Evolutionary conservation across 2,113 vertebrate genomes (phyloP), one percentile per base, ranked within the genome.

Genomic region (Tenebrosternarchus preto): DNA sequence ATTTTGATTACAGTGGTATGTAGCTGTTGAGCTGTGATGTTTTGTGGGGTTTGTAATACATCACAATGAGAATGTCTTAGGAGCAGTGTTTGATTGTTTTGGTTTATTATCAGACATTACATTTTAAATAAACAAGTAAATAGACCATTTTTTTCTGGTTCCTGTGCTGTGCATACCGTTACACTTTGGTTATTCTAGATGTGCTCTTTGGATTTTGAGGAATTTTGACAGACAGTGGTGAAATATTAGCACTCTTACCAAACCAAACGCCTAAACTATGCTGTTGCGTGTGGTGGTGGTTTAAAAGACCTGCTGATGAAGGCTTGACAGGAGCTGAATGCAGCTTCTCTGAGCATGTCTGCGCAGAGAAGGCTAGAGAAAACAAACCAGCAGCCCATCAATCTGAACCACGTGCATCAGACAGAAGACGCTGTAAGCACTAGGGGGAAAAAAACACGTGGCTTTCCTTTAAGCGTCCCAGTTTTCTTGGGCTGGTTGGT

Each of bases 281-380:
- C 6, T 0, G 20, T 25, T 73, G 25, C 68, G 36, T 27, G 36
- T 71, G 70, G 64, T 81, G 75, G 78, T 50, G 71, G 79, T 57
- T 76, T 81, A 81, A 81, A 83, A 72, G 66, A 80, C 72, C 53
- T 43, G 66, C 80, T 89, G 88, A 85, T 83, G 25, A 85, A 86
- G 80, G 84, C 89, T 87, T 90, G 91, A 87, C 87, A 88, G 80
- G 20, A 17, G 27, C 25, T 89, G 83, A 92, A 88, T 87, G 80
- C 85, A 57, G 70, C 82, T 82, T 73, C 78, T 74, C 77, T 74
- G 39, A 86, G 86, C 91, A 86, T 83, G 90, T 84, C 85, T 73
- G 73, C 89, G 87, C 90, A 92, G 81, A 86, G 80, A 77, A 73
- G 80, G 76, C 31, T n/a, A 86, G 81, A 81, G 33, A 82, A 76